phyloP scores from a whole-genome alignment of 2,113 vertebrate genomes.

The Aphelocoma coerulescens region DNA sequence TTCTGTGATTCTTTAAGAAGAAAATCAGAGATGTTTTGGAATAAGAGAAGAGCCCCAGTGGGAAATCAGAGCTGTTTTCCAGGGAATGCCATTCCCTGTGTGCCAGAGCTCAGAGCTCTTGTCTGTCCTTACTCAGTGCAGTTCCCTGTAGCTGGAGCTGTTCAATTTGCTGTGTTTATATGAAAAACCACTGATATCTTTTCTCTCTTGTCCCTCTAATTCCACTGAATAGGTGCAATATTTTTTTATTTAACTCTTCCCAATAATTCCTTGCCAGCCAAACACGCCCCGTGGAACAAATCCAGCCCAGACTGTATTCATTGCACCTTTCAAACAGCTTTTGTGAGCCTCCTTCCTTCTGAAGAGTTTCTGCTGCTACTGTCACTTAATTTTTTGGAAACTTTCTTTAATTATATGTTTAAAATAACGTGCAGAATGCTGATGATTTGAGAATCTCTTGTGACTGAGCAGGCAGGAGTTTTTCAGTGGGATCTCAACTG shows the following conservation, averaged over 20 bases:
- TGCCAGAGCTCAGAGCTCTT: neutral
- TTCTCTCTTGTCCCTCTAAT: neutral
- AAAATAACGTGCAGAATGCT: neutral
- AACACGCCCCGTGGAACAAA: neutral
- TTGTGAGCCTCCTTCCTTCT: neutral
- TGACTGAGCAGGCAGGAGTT: neutral
- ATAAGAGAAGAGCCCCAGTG: neutral
- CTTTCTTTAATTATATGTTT: neutral
- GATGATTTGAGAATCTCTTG: neutral
- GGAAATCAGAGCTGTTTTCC: neutral
- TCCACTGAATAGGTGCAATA: neutral
- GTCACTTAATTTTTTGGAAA: neutral
- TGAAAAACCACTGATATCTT: accelerated
- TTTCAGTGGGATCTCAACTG: neutral
- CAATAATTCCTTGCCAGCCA: neutral
- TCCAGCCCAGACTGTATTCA: neutral
- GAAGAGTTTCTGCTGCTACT: neutral
- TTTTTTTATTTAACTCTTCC: neutral
- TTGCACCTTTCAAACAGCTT: neutral
- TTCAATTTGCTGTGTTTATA: neutral
- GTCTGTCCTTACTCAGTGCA: accelerated
- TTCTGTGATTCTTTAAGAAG: neutral
- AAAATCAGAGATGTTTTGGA: neutral
- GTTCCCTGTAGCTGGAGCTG: neutral
- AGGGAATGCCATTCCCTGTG: neutral